Percentiles rank a stretch among this genome's conserved stretches.
phyloP scores from a whole-genome alignment of 2,797 vertebrate genomes.

The Melanogrammus aeglefinus region DNA sequence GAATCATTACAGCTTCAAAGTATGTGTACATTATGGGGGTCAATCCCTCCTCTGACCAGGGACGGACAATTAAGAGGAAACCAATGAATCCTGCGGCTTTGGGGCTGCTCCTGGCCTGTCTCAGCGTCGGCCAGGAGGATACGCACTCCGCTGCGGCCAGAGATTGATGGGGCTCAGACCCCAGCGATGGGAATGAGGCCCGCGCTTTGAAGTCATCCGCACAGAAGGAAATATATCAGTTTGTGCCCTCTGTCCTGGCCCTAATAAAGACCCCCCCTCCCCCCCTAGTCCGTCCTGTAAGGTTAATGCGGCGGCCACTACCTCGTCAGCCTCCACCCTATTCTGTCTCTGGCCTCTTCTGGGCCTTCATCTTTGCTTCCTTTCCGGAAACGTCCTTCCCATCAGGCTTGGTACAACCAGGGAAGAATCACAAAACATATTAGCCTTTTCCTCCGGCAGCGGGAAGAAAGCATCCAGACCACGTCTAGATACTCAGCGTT shows the following conservation, averaged over 20 bases:
- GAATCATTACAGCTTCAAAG: constrained; percentile 15
- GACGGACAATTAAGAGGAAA: constrained; percentile 29
- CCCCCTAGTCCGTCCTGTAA: constrained; percentile 17
- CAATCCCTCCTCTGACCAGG: constrained; percentile 30
- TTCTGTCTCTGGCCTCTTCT: constrained; percentile 52
- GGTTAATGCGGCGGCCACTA: constrained; percentile 80
- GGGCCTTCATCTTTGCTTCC: constrained; percentile 66
- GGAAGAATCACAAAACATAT: constrained; percentile 64
- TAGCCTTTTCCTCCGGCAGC: constrained; percentile 45
- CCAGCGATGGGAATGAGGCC: constrained; percentile 79
- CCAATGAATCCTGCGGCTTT: constrained; percentile 35
- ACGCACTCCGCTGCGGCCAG: constrained; percentile 74
- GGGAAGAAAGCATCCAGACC: constrained; percentile 69
- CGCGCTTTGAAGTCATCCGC: constrained; percentile 92
- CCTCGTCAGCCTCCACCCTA: constrained; percentile 69
- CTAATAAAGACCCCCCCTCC: constrained; percentile 77
- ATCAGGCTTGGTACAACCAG: constrained; percentile 45
- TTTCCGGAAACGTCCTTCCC: constrained; percentile 70
- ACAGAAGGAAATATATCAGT: constrained; percentile 94
- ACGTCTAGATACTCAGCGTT: constrained; percentile 60
- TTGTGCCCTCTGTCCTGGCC: constrained; percentile 77
- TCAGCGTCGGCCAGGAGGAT: constrained; percentile 52
- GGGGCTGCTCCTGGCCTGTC: constrained; percentile 65
- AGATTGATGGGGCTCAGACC: constrained; percentile 95
- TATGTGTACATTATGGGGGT: constrained; percentile 25